Evolutionary conservation across 1,140 invertebrate species (phyloP), one percentile per base, ranked within the genome.

Genomic region (Halyomorpha halys): DNA sequence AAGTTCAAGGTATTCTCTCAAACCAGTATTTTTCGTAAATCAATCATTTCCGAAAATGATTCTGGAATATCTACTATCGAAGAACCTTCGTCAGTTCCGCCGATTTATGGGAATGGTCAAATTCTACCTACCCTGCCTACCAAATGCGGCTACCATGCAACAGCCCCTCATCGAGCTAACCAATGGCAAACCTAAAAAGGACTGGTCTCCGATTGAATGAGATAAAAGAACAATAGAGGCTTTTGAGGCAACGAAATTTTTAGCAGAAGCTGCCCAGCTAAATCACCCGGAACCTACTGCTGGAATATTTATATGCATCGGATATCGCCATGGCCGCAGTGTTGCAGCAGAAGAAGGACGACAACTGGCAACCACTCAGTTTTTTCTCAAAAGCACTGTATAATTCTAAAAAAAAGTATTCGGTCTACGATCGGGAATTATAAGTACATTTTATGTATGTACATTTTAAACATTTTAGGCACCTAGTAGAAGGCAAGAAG

Each of bases 71-170:
- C 53, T 61, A 15, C 19, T n/a, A 14, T 66, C 64, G 6, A 27
- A 21, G 0, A 66, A 60, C 11, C 44, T 65, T 16, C 16, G 47
- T 44, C 39, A 63, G 3, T 53, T 69, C n/a, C 62, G 74, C 27
- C 61, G 70, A 13, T 79, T 78, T 66, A 54, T 79, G 3, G 77
- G 74, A 0, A 73, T 76, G 69, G 56, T 75, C 0, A 76, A 76
- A 54, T 77, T 73, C 68, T 76, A 76, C 64, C 62, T 70, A n/a
- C 53, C 67, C n/a, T 74, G 69, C 56, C 62, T 75, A 1, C n/a
- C 69, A 0, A 53, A 70, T 27, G 70, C 71, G 3, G 69, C 72
- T n/a, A n/a, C n/a, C n/a, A n/a, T n/a, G n/a, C n/a, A n/a, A n/a
- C n/a, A n/a, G n/a, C n/a, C n/a, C n/a, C n/a, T n/a, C n/a, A n/a